These are phyloP conservation scores for Nyctibius bracteatus DNA, from an alignment of 2,113 vertebrate genomes.

Conservation along the genomic window DNA sequence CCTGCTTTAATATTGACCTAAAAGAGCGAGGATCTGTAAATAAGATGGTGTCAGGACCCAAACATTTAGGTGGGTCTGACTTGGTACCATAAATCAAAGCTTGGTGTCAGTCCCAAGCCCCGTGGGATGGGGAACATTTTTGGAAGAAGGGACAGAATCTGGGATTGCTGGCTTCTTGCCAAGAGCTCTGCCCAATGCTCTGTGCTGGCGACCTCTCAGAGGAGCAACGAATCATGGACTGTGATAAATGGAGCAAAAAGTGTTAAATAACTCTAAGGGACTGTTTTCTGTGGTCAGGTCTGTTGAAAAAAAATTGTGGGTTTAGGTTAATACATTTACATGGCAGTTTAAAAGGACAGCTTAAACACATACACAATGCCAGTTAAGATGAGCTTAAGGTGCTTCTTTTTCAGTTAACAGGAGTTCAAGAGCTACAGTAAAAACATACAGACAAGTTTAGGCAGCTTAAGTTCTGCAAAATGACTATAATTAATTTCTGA, in stretches of 20 bases:
- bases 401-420: conserved; percentile 17
- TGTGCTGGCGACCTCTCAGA: background rate
- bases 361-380: background rate
- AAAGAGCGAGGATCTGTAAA: background rate
- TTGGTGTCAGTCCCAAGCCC: background rate
- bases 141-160: background rate
- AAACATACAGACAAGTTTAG: background rate
- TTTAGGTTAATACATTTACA: conserved; percentile 3
- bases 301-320: background rate
- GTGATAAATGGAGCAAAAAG: background rate
- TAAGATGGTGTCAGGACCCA: background rate
- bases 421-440: background rate
- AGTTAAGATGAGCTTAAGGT: conserved; percentile 30
- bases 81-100: background rate
- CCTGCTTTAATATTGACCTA: background rate
- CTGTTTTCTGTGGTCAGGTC: background rate
- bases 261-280: background rate
- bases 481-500: background rate
- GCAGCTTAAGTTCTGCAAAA: conserved; percentile 13
- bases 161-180: background rate
- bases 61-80: background rate
- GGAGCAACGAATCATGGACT: background rate
- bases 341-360: conserved; percentile 3
- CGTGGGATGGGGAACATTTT: background rate
- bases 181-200: background rate